Evolutionary conservation across 2,888 invertebrate genomes (phyloP).

Genomic region (Campoplex nolae): DNA sequence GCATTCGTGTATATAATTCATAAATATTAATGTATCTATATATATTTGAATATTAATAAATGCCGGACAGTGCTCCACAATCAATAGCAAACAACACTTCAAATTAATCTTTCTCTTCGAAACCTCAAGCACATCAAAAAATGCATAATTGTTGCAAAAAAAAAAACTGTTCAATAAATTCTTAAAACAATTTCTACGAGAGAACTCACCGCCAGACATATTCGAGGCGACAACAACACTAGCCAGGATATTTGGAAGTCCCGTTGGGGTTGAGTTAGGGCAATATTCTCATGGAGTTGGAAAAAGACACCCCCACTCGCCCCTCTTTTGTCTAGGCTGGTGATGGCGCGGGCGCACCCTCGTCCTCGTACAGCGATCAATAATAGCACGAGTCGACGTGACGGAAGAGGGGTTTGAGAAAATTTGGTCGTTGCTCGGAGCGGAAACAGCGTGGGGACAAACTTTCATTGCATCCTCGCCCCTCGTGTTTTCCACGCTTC

Average conservation of each 20-base stretch:
- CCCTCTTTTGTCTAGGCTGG: constrained; percentile 17
- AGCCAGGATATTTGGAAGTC: constrained; percentile 67
- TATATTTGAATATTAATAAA: background rate
- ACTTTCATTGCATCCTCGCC: constrained; percentile 15
- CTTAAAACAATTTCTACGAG: background rate
- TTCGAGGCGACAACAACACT: constrained; percentile 74
- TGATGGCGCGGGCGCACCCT: constrained; percentile 59
- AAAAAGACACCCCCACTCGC: constrained; percentile 49
- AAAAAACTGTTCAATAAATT: background rate
- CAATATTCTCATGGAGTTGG: constrained; percentile 27
- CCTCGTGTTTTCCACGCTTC: constrained; percentile 37
- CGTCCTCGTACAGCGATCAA: constrained; percentile 52
- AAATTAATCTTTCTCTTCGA: background rate
- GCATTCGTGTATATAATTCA: background rate
- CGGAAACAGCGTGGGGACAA: constrained; percentile 15
- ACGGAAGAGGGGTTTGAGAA: background rate
- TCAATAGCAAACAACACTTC: background rate
- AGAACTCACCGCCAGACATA: constrained; percentile 81
- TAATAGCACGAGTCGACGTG: constrained; percentile 32
- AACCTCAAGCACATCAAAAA: background rate
- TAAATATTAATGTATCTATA: background rate
- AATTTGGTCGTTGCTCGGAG: constrained; percentile 39
- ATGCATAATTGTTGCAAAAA: background rate
- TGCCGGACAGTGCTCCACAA: background rate
- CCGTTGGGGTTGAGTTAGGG: constrained; percentile 64